Evolutionary conservation across 2,113 vertebrate genomes (phyloP), one percentile per base, ranked within the genome.

Genomic region (Pycnonotus jocosus): DNA sequence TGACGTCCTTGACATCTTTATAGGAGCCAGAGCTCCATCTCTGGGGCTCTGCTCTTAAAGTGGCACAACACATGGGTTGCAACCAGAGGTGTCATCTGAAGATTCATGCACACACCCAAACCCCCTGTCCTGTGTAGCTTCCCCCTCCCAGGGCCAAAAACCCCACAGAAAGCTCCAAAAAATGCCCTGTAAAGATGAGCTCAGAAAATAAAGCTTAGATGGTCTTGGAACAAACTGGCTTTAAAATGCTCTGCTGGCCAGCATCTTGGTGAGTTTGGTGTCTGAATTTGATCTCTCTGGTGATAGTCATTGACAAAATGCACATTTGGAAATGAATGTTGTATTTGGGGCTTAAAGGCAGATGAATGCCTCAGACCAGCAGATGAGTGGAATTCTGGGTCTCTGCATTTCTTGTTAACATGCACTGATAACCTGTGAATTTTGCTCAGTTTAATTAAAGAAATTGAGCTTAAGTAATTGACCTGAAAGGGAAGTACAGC

Each of bases 1-100:
- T 93, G 93, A 95, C 0, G 20, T 77, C 57, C 85, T 73, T 4
- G 18, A 88, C 82, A 23, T 88, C 74, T 86, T 86, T 81, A 51
- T 4, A 1, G 64, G 72, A 88, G 86, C 92, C 92, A 84, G 72
- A 88, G 44, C 61, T 91, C 60, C 0, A 0, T 50, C 62, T 25
- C 4, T 28, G 54, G 58, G 58, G 74, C 45, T 69, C 68, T 2
- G 20, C 35, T 93, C 90, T 96, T 91, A 95, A 95, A 92, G 84
- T 5, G 15, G 35, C 62, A 53, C 40, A 48, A 53, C 0, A 0
- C 10, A 33, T 31, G n/a, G n/a, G 37, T 66, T 10, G 0, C 54
- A 50, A 7, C 15, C 0, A 0, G 50, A 73, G 38, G 9, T 50
- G 45, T 38, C 56, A 40, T 60, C 47, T 54, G 42, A 27, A 50